These are phyloP conservation scores for Dascillus cervinus DNA, from an alignment of 2,888 invertebrate species.

Conservation along the genomic window DNA sequence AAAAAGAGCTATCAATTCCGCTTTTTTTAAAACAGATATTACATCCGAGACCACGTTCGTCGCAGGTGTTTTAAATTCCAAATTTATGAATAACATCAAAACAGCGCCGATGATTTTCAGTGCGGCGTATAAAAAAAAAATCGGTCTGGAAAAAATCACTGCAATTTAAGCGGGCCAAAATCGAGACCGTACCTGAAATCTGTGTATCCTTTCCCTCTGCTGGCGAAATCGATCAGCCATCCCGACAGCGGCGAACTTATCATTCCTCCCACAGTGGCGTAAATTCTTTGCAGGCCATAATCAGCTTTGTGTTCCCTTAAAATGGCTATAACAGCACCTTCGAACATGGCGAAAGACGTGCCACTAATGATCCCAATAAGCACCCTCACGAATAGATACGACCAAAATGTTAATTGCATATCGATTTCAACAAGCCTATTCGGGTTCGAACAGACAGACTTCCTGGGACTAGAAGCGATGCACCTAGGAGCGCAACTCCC, in stretches of 20 bases:
- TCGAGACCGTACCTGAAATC: constrained; percentile 57
- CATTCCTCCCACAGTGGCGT: constrained; percentile 70
- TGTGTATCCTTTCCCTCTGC: constrained; percentile 58
- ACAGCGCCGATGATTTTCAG: constrained; percentile 60
- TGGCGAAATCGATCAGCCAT: constrained; percentile 65
- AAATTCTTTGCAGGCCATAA: constrained; percentile 69
- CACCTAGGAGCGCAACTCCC: constrained; percentile 53
- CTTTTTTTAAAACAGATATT: constrained; percentile 56
- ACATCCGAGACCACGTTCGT: constrained; percentile 63
- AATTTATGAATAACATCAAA: constrained; percentile 62
- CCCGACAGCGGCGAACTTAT: constrained; percentile 73
- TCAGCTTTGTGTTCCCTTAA: constrained; percentile 67
- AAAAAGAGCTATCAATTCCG: constrained; percentile 66
- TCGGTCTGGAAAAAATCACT: constrained; percentile 50
- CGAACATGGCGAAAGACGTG: constrained; percentile 72
- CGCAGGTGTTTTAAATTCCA: constrained; percentile 69
- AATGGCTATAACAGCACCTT: constrained; percentile 71
- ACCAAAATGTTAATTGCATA: constrained; percentile 62
- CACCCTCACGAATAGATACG: constrained; percentile 57
- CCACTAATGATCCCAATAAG: constrained; percentile 62
- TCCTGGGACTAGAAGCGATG: constrained; percentile 50
- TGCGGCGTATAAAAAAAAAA: constrained; percentile 66
- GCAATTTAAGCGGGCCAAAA: constrained; percentile 2
- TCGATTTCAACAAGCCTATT: constrained; percentile 55
- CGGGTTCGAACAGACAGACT: constrained; percentile 52